Percentiles rank a stretch among this genome's conserved stretches.
Evolutionary conservation across 2,113 vertebrate genomes (phyloP).

Genomic region (Baryphthengus martii): DNA sequence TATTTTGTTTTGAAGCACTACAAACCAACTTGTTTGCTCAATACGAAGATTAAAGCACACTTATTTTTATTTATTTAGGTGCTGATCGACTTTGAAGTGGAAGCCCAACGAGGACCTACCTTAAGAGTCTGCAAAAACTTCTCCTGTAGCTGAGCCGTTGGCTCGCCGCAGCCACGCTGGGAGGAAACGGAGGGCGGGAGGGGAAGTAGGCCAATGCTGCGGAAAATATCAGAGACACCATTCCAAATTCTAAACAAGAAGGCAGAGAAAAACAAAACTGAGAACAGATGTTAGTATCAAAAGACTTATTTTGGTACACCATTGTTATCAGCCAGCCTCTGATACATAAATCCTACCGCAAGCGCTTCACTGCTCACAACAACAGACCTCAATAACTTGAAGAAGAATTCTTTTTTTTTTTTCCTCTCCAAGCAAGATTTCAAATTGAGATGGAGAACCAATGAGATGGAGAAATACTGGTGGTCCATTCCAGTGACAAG

Average conservation of each 20-base stretch:
- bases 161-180: slow-evolving; percentile 94
- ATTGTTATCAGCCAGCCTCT: neutral
- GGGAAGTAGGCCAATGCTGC: slow-evolving; percentile 91
- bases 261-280: slow-evolving; percentile 22
- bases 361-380: neutral
- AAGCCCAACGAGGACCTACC: slow-evolving; percentile 70
- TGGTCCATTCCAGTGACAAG: neutral
- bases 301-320: neutral
- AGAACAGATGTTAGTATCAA: neutral
- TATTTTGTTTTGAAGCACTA: slow-evolving; percentile 47
- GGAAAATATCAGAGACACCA: slow-evolving; percentile 83
- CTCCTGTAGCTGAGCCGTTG: slow-evolving; percentile 92
- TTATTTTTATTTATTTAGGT: slow-evolving; percentile 38
- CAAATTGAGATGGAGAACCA: neutral
- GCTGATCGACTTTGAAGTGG: slow-evolving; percentile 1
- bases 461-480: neutral
- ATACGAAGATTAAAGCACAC: slow-evolving; percentile 38
- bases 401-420: neutral
- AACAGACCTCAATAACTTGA: neutral
- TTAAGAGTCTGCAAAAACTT: slow-evolving; percentile 91
- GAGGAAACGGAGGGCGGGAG: slow-evolving; percentile 89
- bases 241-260: slow-evolving; percentile 82
- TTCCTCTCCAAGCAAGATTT: neutral
- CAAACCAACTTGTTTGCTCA: slow-evolving; percentile 26
- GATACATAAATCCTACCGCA: neutral